Evolutionary conservation across 1,140 invertebrate genomes (phyloP).

Genomic region (Stratiolaelaps scimitus): DNA sequence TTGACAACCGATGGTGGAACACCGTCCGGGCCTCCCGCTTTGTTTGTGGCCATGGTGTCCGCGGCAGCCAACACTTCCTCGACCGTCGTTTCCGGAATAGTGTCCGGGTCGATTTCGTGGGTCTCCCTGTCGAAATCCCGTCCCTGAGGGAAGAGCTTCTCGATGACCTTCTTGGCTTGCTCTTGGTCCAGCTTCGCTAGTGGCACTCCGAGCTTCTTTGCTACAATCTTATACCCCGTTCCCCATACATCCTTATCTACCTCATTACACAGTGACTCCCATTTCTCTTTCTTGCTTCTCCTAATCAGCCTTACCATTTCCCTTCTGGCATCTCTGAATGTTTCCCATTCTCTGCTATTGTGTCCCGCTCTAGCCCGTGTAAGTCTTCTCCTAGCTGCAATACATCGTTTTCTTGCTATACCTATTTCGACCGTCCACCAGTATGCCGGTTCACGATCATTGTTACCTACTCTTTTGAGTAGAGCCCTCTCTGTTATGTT

Average conservation of each 20-base stretch:
- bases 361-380: neutral
- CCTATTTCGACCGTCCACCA: too few relatives aligned
- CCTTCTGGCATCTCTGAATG: neutral
- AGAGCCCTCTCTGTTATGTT: neutral
- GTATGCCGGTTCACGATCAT: too few relatives aligned
- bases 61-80: neutral
- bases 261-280: neutral
- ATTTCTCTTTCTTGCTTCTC: neutral
- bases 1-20: neutral
- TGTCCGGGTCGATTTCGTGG: neutral
- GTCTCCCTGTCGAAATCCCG: neutral
- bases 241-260: neutral
- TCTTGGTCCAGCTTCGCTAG: neutral
- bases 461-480: neutral
- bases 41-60: neutral
- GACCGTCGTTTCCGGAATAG: neutral
- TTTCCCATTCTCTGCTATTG: neutral
- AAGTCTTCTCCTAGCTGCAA: neutral
- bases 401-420: too few relatives aligned
- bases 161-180: neutral
- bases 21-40: too few relatives aligned
- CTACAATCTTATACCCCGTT: neutral
- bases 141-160: constrained; percentile 5
- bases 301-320: too few relatives aligned
- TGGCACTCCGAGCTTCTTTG: neutral